Percentiles rank a stretch among this genome's conserved stretches.
Evolutionary conservation across 1,140 invertebrate species (phyloP).

Genomic region (Drosophila yakuba): DNA sequence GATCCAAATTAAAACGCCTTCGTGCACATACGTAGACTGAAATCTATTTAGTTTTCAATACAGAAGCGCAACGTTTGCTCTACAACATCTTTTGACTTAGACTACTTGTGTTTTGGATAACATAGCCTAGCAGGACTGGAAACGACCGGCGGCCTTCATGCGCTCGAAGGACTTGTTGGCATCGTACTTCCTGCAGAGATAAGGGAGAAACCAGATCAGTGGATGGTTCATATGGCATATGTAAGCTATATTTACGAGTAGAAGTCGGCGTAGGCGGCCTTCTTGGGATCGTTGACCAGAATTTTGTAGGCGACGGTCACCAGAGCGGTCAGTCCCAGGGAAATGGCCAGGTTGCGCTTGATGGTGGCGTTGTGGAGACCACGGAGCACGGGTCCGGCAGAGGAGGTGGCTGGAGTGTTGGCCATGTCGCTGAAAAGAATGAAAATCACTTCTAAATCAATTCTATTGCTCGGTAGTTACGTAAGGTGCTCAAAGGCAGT

Average conservation of each 20-base stretch:
- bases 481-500: constrained; percentile 47
- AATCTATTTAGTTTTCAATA: constrained; percentile 75
- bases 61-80: constrained; percentile 52
- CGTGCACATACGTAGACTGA: constrained; percentile 51
- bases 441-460: constrained; percentile 17
- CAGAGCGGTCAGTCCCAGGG: constrained; percentile 70
- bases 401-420: constrained; percentile 73
- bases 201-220: constrained; percentile 16
- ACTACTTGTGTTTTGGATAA: constrained; percentile 41
- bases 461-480: constrained; percentile 52
- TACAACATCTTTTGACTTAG: constrained; percentile 70
- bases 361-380: constrained; percentile 83
- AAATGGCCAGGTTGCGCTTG: constrained; percentile 81
- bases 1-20: constrained; percentile 38
- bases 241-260: constrained; percentile 85
- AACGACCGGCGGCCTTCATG: constrained; percentile 86
- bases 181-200: constrained; percentile 86
- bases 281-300: constrained; percentile 85
- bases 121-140: constrained; percentile 81
- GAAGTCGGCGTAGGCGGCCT: constrained; percentile 86
- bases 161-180: constrained; percentile 86
- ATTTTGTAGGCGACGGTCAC: constrained; percentile 74
- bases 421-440: constrained; percentile 56
- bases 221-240: background rate
- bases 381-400: constrained; percentile 74